Evolutionary conservation across 2,888 invertebrate genomes (phyloP), one percentile per base, ranked within the genome.

Genomic region (Leucoma salicis): DNA sequence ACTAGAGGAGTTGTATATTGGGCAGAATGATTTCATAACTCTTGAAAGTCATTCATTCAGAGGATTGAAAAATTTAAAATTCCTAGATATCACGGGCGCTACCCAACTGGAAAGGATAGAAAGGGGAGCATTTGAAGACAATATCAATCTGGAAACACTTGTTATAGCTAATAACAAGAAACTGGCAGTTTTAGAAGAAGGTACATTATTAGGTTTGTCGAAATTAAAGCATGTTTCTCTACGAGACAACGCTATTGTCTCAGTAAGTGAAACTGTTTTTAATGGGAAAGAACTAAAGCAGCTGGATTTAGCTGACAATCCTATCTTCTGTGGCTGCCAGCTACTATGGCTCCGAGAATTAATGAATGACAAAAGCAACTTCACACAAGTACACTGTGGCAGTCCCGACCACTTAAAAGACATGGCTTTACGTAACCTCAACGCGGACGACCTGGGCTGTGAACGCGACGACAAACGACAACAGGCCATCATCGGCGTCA

Each of bases 251-350:
- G 94, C 94, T 2, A 92, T 96, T 56, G 90, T 91, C 44, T 92
- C 92, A 3, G 88, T 97, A 46, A 92, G 94, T n/a, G 96, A 96
- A 77, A 92, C 94, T 0, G 91, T 95, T 35, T 94, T 95, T 27
- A 92, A 95, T 14, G 96, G 96, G 91, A 93, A 92, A 53, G 96
- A 95, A 66, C 81, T 96, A 24, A 91, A 93, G 35, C 92, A 92
- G 12, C 77, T 97, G 12, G 96, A 96, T 68, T 87, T 97, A 25
- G 94, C 95, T 2, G 96, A 96, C 66, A 96, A 96, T 70, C 96
- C 96, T 0, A 89, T 97, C 36, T 90, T 92, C 45, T 97, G 97
- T 74, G 94, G 95, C 68, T 97, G 97, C 68, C 92, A 93, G 47
- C 78, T 96, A 18, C 79, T 95, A 43, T 97, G 96, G 96, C 88